These are phyloP conservation scores for Mus spicilegus DNA, from an alignment of 2,113 vertebrate genomes.

Conservation along the genomic window DNA sequence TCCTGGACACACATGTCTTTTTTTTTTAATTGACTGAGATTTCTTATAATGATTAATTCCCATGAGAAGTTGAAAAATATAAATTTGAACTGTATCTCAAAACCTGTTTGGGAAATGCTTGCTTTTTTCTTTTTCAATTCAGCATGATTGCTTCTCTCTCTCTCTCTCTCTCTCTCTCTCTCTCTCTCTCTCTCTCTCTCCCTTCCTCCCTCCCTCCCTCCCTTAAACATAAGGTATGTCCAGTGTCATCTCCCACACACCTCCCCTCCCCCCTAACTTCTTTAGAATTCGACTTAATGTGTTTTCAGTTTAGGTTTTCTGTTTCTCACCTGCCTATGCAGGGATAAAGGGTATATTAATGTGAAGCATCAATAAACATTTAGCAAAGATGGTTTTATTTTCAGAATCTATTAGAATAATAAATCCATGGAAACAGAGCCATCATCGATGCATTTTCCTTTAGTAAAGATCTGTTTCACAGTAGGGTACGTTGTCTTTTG, in stretches of 20 bases:
- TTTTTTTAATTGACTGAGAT: not conserved
- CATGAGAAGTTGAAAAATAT: conserved; percentile 16
- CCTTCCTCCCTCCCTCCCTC: not conserved
- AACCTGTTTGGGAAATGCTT: conserved; percentile 25
- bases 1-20: not conserved
- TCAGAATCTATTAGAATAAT: conserved; percentile 66
- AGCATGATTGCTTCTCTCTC: not conserved
- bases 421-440: conserved; percentile 75
- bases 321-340: conserved; percentile 51
- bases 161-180: not conserved
- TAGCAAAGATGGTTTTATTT: conserved; percentile 75
- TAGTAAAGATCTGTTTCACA: conserved; percentile 52
- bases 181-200: not conserved
- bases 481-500: not conserved
- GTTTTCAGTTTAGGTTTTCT: conserved; percentile 65
- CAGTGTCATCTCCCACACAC: conserved; percentile 47
- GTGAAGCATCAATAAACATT: conserved; percentile 66
- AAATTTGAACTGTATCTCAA: conserved; percentile 44
- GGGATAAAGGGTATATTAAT: conserved; percentile 61
- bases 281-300: conserved; percentile 62
- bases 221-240: conserved; percentile 57
- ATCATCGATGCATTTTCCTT: conserved; percentile 62
- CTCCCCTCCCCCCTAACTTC: not conserved
- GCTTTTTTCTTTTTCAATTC: not conserved
- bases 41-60: not conserved